These are phyloP conservation scores for Pelochelys cantorii DNA, from an alignment of 2,797 vertebrate species.

Conservation along the genomic window DNA sequence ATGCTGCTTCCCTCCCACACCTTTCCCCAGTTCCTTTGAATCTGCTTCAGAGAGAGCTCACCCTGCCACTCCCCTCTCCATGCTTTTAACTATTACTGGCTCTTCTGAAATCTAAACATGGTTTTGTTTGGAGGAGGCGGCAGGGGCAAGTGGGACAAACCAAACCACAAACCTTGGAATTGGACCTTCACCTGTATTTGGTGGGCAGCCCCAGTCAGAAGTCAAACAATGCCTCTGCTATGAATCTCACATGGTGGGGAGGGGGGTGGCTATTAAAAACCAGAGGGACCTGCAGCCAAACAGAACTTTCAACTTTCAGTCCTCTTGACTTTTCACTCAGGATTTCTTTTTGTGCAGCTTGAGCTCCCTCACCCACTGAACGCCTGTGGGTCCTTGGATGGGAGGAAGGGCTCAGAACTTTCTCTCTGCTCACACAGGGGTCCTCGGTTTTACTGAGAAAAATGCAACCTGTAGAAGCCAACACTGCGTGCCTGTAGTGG, in stretches of 20 bases:
- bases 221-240: no score
- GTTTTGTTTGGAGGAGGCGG: no score
- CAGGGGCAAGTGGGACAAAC: no score
- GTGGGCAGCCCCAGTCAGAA: no score
- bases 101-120: not conserved
- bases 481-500: not conserved
- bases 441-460: not conserved
- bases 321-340: not conserved
- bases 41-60: rapidly evolving
- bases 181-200: no score
- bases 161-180: not conserved
- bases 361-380: not conserved
- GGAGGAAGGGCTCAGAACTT: not conserved
- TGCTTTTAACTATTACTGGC: not conserved
- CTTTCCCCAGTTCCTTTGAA: slow-evolving; percentile 49
- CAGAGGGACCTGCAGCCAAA: not conserved
- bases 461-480: not conserved
- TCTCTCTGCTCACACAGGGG: slow-evolving; percentile 13
- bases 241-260: not conserved
- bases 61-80: not conserved
- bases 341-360: not conserved
- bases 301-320: not conserved
- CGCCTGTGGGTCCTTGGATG: not conserved
- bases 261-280: not conserved
- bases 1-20: slow-evolving; percentile 53